Evolutionary conservation across 1,140 invertebrate genomes (phyloP).

Genomic region (Caenorhabditis remanei): DNA sequence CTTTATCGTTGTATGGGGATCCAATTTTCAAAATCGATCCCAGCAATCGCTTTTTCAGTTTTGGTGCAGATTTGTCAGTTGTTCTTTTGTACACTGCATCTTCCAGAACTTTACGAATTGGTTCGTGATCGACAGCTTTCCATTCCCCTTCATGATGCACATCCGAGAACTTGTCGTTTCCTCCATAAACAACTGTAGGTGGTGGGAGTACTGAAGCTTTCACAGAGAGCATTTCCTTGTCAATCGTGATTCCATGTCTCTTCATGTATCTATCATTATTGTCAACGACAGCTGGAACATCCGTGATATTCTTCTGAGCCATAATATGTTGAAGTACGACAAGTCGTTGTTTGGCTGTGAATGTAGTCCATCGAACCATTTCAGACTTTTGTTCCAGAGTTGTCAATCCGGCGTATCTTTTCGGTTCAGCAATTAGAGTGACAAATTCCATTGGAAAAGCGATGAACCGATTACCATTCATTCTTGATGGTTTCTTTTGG

Average conservation of each 20-base stretch:
- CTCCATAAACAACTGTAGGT: conserved; percentile 3
- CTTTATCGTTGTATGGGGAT: not conserved
- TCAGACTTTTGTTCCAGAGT: not conserved
- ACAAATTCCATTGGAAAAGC: not conserved
- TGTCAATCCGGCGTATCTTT: not conserved
- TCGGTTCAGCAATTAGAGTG: too few species aligned
- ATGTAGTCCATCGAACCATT: not conserved
- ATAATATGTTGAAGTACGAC: not conserved
- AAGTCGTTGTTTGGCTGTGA: not conserved
- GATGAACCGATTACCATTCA: too few species aligned
- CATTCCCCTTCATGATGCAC: not conserved
- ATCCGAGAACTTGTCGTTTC: not conserved
- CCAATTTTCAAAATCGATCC: not conserved
- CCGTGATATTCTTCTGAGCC: not conserved
- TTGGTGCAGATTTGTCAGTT: not conserved
- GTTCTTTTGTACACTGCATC: not conserved
- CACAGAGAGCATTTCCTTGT: conserved; percentile 11
- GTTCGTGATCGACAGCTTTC: not conserved
- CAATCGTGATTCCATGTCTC: not conserved
- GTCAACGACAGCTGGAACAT: not conserved
- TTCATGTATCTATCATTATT: conserved; percentile 22
- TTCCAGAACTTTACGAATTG: not conserved
- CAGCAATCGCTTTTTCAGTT: not conserved
- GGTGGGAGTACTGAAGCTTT: conserved; percentile 31
- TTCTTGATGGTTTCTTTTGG: not conserved